A percentile compares a stretch with the other conserved stretches of the same genome.
These are phyloP conservation scores for Luffia ferchaultella DNA, from an alignment of 2,888 invertebrate species.

Conservation along the genomic window DNA sequence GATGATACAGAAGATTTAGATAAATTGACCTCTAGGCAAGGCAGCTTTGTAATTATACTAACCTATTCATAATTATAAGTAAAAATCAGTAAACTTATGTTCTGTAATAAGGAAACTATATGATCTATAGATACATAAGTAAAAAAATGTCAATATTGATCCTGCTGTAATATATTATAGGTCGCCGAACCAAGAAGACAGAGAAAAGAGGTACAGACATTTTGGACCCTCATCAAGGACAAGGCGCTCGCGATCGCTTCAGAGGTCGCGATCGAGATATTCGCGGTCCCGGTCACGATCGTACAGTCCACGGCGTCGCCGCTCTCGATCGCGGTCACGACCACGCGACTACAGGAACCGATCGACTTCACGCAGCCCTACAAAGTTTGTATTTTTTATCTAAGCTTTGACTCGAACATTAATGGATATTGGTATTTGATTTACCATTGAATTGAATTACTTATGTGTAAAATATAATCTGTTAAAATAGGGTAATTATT, in stretches of 20 bases:
- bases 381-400: conserved; percentile 47
- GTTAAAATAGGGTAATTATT: too few relatives aligned
- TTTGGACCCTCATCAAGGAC: conserved; percentile 13
- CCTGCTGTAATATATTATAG: too few relatives aligned
- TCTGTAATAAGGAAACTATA: not conserved
- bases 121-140: not conserved
- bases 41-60: too few relatives aligned
- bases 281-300: conserved; percentile 26
- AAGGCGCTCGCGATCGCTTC: conserved; percentile 24
- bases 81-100: not conserved
- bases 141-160: too few relatives aligned
- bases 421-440: too few relatives aligned
- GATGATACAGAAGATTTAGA: too few relatives aligned
- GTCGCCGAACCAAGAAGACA: conserved; percentile 9
- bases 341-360: conserved; percentile 29
- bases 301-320: conserved; percentile 15
- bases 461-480: too few relatives aligned
- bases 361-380: conserved; percentile 33
- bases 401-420: too few relatives aligned
- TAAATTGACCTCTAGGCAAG: too few relatives aligned
- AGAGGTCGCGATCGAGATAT: conserved; percentile 25
- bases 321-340: conserved; percentile 31
- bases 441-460: too few relatives aligned
- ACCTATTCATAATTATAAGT: too few relatives aligned
- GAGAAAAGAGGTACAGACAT: not conserved